Evolutionary conservation across 1,140 invertebrate species (phyloP), one percentile per base, ranked within the genome.

Genomic region (Mercenaria mercenaria): DNA sequence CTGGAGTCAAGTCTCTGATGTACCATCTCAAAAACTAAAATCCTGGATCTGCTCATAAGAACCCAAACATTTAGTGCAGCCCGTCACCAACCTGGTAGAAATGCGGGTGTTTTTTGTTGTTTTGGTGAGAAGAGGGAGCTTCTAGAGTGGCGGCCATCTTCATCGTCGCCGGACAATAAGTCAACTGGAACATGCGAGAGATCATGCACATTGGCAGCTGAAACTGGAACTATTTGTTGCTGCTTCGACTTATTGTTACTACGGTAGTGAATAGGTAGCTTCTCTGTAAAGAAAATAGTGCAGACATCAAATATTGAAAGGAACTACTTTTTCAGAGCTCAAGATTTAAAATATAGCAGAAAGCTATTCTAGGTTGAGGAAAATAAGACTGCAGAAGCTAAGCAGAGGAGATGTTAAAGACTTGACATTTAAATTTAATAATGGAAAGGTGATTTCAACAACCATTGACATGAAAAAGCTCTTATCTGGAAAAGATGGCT

Each of bases 181-280:
- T 89, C 88, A 59, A 82, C 77, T 23, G 87, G 77, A n/a, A 89
- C 87, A 43, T 83, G 79, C 26, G 88, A 89, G 34, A 91, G 89
- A 80, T 95, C 94, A 79, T 93, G 93, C 34, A 90, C 90, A 83
- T 76, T 91, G 8, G 92, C 91, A 18, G 93, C 64, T 34, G 92
- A 83, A 32, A 89, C 72, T 37, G 93, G 93, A 74, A 91, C 83
- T 13, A 92, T 89, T 52, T 93, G 89, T 82, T 92, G 93, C 89
- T 93, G 76, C 32, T 77, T 80, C 43, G 43, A 50, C 64, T 91
- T 64, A 67, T 67, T 91, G 67, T 89, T 92, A 83, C 90, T 91
- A 59, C 94, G 89, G 81, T 92, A 93, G 83, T 95, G 93, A 83
- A 95, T 94, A 2, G 94, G 94, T 43, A 94, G 91, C 90, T 94